Conservation (phyloP, 2,888 invertebrate genomes). For the Ornithoptera priamus region DNA sequence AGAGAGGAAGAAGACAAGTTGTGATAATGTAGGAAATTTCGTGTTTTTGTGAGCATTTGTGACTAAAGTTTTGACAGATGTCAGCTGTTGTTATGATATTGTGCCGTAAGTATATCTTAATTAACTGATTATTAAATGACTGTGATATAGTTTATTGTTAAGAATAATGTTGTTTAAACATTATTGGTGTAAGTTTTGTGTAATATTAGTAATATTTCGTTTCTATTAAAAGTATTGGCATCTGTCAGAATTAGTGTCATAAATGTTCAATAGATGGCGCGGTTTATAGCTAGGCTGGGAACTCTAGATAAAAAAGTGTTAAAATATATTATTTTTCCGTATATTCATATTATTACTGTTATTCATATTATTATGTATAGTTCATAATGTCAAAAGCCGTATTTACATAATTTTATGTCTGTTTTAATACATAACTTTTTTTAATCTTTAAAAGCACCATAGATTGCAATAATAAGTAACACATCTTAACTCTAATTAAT, state of each 20-base stretch:
- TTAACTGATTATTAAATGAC: slow-evolving; percentile 3
- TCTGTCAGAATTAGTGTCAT: slow-evolving; percentile 43
- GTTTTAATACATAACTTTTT: no score
- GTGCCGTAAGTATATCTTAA: slow-evolving; percentile 49
- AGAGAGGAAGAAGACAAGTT: slow-evolving; percentile 36
- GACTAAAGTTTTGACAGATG: slow-evolving; percentile 74
- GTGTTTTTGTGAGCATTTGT: slow-evolving; percentile 75
- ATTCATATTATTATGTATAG: no score
- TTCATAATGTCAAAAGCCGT: no score
- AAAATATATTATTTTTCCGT: no score
- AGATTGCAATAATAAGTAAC: no score
- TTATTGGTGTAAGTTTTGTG: neutral
- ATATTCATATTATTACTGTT: no score
- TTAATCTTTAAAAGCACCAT: no score
- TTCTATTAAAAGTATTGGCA: slow-evolving; percentile 28
- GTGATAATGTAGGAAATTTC: slow-evolving; percentile 46
- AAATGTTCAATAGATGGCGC: slow-evolving; percentile 54
- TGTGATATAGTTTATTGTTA: neutral
- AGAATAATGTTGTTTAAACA: neutral
- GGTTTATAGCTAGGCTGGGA: slow-evolving; percentile 14
- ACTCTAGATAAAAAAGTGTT: no score
- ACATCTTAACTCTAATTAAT: no score
- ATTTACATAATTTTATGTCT: no score
- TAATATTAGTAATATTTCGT: neutral
- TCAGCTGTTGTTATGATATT: slow-evolving; percentile 58